phyloP scores from a whole-genome alignment of 92 coral and sea anemone genomes.

The Epizoanthus rinbou region DNA sequence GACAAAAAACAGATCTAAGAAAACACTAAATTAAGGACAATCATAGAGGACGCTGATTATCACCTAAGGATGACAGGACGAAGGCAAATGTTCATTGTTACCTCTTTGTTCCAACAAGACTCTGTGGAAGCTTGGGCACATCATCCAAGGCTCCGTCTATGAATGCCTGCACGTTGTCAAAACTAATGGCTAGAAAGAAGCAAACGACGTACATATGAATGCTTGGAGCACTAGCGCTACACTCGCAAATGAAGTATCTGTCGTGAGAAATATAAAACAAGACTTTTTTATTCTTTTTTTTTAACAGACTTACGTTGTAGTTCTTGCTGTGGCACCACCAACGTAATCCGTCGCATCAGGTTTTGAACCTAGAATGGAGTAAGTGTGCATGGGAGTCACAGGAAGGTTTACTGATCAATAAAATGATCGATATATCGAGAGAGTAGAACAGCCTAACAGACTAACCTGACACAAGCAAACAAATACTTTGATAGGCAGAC shows the following conservation, averaged over 20 bases:
- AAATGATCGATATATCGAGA: too few species aligned
- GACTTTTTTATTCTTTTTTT: too few species aligned
- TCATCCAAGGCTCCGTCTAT: conserved; percentile 88
- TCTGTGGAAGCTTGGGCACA: conserved; percentile 84
- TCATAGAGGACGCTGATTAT: too few species aligned
- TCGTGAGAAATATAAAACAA: neutral
- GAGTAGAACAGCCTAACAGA: too few species aligned
- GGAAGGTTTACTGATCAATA: too few species aligned
- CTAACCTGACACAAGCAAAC: too few species aligned
- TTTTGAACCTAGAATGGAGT: conserved; percentile 79
- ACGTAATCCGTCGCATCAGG: conserved; percentile 87
- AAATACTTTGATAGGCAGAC: too few species aligned
- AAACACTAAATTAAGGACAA: neutral
- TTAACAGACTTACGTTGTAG: conserved; percentile 69
- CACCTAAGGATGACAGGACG: neutral
- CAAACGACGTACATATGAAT: neutral
- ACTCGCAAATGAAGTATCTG: neutral
- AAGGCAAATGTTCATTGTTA: neutral
- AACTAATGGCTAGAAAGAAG: conserved; percentile 69
- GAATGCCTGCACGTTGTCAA: conserved; percentile 92
- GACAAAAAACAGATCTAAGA: neutral
- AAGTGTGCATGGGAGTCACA: neutral
- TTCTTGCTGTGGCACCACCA: conserved; percentile 88
- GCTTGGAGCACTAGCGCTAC: neutral
- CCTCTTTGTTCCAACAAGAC: conserved; percentile 77